Evolutionary conservation across 2,888 invertebrate species (phyloP).

Genomic region (Lasioglossum oenotherae): DNA sequence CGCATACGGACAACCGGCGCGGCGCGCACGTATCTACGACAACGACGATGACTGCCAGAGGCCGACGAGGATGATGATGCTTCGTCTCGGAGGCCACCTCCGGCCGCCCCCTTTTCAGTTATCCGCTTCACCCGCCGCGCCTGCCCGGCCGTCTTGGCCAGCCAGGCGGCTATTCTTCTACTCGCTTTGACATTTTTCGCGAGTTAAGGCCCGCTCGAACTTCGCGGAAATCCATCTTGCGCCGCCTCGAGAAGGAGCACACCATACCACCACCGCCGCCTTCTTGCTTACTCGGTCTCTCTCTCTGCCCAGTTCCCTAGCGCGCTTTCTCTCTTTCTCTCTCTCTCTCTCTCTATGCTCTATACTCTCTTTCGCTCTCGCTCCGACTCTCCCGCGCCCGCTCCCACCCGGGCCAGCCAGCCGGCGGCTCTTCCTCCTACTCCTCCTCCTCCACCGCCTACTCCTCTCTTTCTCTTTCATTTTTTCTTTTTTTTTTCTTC

Average conservation of each 20-base stretch:
- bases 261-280: constrained; percentile 26
- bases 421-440: constrained; percentile 49
- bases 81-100: constrained; percentile 58
- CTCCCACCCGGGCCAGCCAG: constrained; percentile 14
- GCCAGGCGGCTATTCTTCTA: constrained; percentile 69
- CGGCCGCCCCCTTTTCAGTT: constrained; percentile 40
- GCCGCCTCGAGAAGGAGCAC: constrained; percentile 56
- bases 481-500: constrained; percentile 61
- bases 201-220: constrained; percentile 75
- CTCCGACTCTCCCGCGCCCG: not conserved
- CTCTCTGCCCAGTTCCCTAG: constrained; percentile 11
- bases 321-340: constrained; percentile 5
- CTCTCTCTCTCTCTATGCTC: constrained; percentile 29
- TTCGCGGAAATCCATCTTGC: constrained; percentile 77
- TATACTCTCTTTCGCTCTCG: constrained; percentile 12
- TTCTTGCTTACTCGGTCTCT: constrained; percentile 40
- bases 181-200: constrained; percentile 78
- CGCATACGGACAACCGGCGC: constrained; percentile 40
- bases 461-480: constrained; percentile 44
- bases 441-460: constrained; percentile 31
- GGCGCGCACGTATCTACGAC: constrained; percentile 21
- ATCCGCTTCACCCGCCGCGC: constrained; percentile 21
- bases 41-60: constrained; percentile 22
- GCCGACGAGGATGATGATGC: constrained; percentile 33
- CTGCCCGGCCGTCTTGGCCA: not conserved